A percentile compares a stretch with the other conserved stretches of the same genome.
phyloP scores from a whole-genome alignment of 1,140 invertebrate genomes.

The Leptoteleia sp. region DNA sequence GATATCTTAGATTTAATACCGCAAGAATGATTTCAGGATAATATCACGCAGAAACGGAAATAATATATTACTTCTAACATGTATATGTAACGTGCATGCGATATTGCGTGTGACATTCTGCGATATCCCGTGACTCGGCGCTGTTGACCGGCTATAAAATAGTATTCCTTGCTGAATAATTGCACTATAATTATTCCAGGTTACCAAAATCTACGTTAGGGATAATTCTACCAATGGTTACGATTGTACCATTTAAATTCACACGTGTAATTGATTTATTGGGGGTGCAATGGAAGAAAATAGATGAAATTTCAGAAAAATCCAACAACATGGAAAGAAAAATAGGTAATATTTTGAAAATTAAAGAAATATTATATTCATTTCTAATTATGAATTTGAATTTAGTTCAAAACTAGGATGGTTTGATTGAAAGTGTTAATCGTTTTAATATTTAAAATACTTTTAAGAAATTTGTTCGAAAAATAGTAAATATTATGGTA shows the following conservation, averaged over 20 bases:
- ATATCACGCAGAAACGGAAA: constrained; percentile 42
- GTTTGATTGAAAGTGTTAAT: too few relatives aligned
- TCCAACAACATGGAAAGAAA: too few relatives aligned
- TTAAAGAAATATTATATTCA: too few relatives aligned
- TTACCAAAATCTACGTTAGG: constrained; percentile 26
- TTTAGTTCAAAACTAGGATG: too few relatives aligned
- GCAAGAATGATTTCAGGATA: constrained; percentile 22
- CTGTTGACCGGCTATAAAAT: constrained; percentile 30
- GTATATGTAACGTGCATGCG: constrained; percentile 43
- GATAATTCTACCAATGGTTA: constrained; percentile 9
- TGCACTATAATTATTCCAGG: constrained; percentile 32
- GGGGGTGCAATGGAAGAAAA: too few relatives aligned
- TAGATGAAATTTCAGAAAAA: too few relatives aligned
- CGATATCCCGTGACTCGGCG: constrained; percentile 38
- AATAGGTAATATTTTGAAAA: too few relatives aligned
- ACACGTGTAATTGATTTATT: neutral
- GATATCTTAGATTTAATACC: constrained; percentile 38
- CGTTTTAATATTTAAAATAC: too few relatives aligned
- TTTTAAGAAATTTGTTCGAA: too few relatives aligned
- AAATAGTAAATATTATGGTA: too few relatives aligned
- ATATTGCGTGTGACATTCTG: constrained; percentile 61
- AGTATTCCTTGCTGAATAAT: constrained; percentile 36
- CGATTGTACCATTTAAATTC: constrained; percentile 4
- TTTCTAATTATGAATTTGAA: too few relatives aligned
- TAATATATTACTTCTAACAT: constrained; percentile 48